Evolutionary conservation across 2,797 vertebrate genomes (phyloP).

Genomic region (Anisognathus igniventris): DNA sequence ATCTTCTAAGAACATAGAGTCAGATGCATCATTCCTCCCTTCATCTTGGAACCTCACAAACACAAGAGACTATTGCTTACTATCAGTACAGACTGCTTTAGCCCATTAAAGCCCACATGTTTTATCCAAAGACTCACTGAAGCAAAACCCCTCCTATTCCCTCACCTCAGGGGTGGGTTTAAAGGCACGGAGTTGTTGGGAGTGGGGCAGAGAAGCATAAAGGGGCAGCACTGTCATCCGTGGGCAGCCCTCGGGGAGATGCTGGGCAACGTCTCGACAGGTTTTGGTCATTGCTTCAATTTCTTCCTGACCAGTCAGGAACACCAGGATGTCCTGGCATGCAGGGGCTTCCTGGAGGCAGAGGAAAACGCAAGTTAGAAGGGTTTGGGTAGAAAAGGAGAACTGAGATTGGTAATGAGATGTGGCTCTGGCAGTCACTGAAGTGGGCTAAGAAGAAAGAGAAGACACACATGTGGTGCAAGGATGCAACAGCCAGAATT

Average conservation of each 20-base stretch:
- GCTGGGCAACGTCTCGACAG: slow-evolving; percentile 89
- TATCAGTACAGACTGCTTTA: not conserved
- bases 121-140: not conserved
- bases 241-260: slow-evolving; percentile 85
- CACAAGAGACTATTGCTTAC: not conserved
- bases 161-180: slow-evolving; percentile 87
- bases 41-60: not conserved
- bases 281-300: slow-evolving; percentile 95
- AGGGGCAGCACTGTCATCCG: slow-evolving; percentile 87
- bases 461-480: not conserved
- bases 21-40: not conserved
- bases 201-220: slow-evolving; percentile 90
- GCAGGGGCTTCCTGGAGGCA: slow-evolving; percentile 81
- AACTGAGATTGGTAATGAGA: not conserved
- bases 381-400: not conserved
- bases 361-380: not conserved
- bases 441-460: not conserved
- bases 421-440: not conserved
- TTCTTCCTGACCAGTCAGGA: slow-evolving; percentile 97
- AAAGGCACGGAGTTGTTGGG: slow-evolving; percentile 91
- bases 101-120: not conserved
- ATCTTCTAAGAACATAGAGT: not conserved
- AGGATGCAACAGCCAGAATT: not conserved
- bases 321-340: slow-evolving; percentile 92
- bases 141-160: not conserved